Conservation (phyloP, 2,113 vertebrate genomes). For the Morone saxatilis region DNA sequence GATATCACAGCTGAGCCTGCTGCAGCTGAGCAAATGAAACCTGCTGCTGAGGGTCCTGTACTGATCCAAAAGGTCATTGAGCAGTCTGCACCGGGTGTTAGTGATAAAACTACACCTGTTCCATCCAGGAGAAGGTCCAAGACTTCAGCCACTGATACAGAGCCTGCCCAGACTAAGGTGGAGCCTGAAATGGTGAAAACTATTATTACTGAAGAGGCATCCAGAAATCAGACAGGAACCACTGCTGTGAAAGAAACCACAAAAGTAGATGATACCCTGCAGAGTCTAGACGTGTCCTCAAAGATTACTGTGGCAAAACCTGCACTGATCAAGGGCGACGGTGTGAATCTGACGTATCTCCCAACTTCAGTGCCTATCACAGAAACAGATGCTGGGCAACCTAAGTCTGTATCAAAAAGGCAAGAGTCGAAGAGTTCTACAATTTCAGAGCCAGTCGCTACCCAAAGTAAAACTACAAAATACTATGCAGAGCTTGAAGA, state of each 20-base stretch:
- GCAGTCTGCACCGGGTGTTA: not conserved
- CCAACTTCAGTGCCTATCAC: not conserved
- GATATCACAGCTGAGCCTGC: not conserved
- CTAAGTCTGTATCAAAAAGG: not conserved
- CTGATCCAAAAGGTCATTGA: conserved; percentile 15
- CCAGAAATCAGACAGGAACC: not conserved
- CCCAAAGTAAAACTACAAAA: not conserved
- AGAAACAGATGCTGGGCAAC: not conserved
- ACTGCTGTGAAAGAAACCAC: conserved; percentile 8
- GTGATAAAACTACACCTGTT: conserved; percentile 20
- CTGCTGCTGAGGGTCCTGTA: not conserved
- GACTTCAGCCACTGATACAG: not conserved
- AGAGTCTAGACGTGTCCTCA: not conserved
- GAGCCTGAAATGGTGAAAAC: conserved; percentile 1
- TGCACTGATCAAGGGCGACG: not conserved
- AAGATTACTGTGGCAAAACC: not conserved
- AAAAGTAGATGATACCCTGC: no score
- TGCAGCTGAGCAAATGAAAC: not conserved
- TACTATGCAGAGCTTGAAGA: not conserved
- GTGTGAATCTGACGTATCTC: not conserved
- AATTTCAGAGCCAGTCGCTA: not conserved
- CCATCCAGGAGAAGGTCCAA: conserved; percentile 51
- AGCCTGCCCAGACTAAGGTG: not conserved
- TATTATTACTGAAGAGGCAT: not conserved
- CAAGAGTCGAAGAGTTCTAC: not conserved